Evolutionary conservation across 37 sponge, comb jelly and placozoan species (phyloP), one percentile per base, ranked within the genome.

Genomic region (Beroe ovata): DNA sequence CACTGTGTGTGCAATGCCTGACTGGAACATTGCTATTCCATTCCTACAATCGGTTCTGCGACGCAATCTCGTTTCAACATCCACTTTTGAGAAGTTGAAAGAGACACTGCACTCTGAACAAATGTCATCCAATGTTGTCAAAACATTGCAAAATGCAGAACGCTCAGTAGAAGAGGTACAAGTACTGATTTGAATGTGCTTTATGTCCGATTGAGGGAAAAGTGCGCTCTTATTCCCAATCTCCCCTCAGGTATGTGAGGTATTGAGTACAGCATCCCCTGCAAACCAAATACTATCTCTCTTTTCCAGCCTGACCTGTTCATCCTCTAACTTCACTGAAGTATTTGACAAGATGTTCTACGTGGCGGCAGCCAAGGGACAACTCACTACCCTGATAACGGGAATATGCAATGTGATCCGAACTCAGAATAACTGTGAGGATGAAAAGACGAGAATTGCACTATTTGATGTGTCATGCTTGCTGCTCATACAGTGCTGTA

Each of bases 1-100:
- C 3, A 77, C 42, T 14, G 84, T 77, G 84, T 39, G 54, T 25
- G 38, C 84, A 8, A 42, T 54, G 1, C 84, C 84, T n/a, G 84
- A 77, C 11, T 77, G 84, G 84, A 77, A 40, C 84, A 77, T 77
- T 40, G 42, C 84, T 14, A n/a, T 77, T 2, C 84, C 84, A 42
- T 77, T 77, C 84, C 47, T 77, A 8, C 84, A 77, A 40, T 30
- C 84, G 20, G 54, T 29, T 16, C 84, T 77, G 23, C 3, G 54
- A 8, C 41, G 41, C 47, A 77, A 77, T 8, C 54, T 77, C 84
- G 41, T 77, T 1, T 25, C 84, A 14, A 37, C 35, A 33, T n/a
- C 42, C 1, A 77, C 54, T 1, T 77, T 77, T 41, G 84, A 77
- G 84, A 37, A 16, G n/a, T 54, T 77, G 47, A 77, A 77, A 30